phyloP scores from a whole-genome alignment of 1,140 invertebrate genomes.

The Trypoxylus dichotomus region DNA sequence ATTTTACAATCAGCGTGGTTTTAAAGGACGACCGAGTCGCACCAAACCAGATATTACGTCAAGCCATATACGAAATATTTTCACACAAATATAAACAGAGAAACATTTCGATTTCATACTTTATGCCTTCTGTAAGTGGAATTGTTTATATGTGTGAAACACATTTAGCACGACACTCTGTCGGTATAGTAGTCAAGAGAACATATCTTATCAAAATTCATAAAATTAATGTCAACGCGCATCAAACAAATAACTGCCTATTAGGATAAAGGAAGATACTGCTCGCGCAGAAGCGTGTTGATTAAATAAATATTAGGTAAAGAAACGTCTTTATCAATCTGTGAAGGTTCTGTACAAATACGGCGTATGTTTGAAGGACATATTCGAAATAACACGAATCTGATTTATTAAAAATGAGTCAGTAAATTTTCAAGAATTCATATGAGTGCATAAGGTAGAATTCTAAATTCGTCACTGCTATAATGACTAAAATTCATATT shows the following conservation, averaged over 20 bases:
- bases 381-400: background rate
- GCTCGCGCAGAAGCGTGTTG: background rate
- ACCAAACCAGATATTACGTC: slow-evolving; percentile 1
- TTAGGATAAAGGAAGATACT: background rate
- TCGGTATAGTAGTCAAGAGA: background rate
- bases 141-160: background rate
- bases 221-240: background rate
- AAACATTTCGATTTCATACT: background rate
- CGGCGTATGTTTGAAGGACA: background rate
- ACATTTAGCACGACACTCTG: background rate
- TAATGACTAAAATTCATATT: background rate
- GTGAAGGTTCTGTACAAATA: background rate
- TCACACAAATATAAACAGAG: background rate
- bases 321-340: background rate
- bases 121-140: background rate
- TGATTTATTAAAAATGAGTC: background rate
- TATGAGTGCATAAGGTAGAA: background rate
- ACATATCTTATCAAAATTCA: slow-evolving; percentile 8
- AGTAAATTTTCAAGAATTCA: background rate
- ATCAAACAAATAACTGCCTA: background rate
- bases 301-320: background rate
- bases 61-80: background rate
- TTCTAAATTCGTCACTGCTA: background rate
- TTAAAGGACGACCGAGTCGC: background rate
- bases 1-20: background rate